A percentile compares a stretch with the other conserved stretches of the same genome.
Evolutionary conservation across 2,888 invertebrate genomes (phyloP).

Genomic region (Tenthredo notha): DNA sequence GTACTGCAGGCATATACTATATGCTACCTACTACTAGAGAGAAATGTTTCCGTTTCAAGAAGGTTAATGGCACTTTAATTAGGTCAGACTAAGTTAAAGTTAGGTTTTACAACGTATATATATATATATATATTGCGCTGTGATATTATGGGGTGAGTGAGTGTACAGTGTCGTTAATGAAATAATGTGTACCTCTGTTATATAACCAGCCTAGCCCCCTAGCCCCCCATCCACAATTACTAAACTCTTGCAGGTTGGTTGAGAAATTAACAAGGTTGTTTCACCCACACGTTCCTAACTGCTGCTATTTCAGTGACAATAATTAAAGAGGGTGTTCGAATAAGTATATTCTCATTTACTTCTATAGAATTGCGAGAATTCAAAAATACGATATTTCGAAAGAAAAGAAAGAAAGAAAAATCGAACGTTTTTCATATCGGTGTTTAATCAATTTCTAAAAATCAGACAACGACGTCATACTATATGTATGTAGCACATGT

Average conservation of each 20-base stretch:
- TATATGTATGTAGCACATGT: no score
- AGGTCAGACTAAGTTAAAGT: background rate
- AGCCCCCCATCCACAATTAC: background rate
- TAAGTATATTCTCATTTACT: no score
- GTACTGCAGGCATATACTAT: background rate
- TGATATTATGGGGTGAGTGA: background rate
- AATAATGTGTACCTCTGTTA: background rate
- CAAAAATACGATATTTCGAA: no score
- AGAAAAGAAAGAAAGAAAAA: background rate
- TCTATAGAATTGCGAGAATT: no score
- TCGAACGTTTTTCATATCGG: background rate
- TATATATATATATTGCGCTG: background rate
- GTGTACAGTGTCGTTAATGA: conserved; percentile 12
- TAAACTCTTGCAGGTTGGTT: background rate
- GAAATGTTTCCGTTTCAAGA: conserved; percentile 18
- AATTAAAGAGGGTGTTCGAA: no score
- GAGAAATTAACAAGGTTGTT: background rate
- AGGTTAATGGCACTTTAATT: conserved; percentile 27
- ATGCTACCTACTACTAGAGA: background rate
- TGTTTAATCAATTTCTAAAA: background rate
- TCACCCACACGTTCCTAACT: background rate
- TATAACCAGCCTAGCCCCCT: background rate
- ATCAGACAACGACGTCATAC: background rate
- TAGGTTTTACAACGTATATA: background rate
- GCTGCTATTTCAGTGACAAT: no score